Conservation (phyloP, 2,113 vertebrate species). For the Aplodontia rufa region DNA sequence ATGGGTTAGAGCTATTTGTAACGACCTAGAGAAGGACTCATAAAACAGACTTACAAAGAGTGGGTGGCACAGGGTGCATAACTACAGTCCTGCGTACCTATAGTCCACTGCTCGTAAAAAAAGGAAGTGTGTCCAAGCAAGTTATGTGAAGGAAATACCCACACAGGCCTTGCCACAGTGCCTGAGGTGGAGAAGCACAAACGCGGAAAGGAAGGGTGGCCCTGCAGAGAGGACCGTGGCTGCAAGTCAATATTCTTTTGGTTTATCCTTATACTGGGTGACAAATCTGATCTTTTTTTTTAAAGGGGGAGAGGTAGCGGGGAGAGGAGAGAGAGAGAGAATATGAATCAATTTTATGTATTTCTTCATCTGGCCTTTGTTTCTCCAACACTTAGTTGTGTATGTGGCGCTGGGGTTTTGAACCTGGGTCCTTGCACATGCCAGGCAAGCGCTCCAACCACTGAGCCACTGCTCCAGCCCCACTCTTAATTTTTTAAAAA, state of each 20-base stretch:
- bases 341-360: too few species aligned
- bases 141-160: neutral
- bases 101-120: neutral
- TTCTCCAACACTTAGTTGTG: too few species aligned
- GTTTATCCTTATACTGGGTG: neutral
- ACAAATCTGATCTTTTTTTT: neutral
- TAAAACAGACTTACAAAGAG: neutral
- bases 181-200: neutral
- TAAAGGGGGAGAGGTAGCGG: too few species aligned
- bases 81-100: neutral
- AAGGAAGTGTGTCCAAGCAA: neutral
- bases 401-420: too few species aligned
- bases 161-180: neutral
- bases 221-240: neutral
- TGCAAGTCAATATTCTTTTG: neutral
- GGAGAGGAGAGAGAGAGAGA: too few species aligned
- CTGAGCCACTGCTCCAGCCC: too few species aligned
- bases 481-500: neutral
- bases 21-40: neutral
- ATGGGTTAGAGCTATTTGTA: neutral
- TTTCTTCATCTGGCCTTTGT: too few species aligned
- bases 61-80: neutral
- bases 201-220: neutral
- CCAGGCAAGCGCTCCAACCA: too few species aligned
- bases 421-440: too few species aligned